phyloP scores from a whole-genome alignment of 30 jellyfish, hydroid and myxozoan genomes.

The Euphysa ruthae region DNA sequence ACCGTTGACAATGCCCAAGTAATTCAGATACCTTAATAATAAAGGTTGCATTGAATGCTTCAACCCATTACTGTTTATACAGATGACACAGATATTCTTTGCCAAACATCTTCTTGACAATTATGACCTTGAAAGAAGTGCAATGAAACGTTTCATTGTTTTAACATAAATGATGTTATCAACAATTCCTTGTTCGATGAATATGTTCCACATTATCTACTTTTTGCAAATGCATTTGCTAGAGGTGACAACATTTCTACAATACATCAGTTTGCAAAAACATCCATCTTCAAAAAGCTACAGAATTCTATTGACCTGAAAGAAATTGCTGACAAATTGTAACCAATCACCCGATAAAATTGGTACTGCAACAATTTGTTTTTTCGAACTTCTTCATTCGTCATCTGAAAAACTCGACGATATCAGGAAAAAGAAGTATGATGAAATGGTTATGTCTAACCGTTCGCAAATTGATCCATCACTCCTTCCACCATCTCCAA shows the following conservation, averaged over 20 bases:
- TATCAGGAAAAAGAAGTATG: slow-evolving; percentile 21
- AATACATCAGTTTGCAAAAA: too few relatives aligned
- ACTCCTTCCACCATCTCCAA: slow-evolving; percentile 36
- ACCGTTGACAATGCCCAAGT: slow-evolving; percentile 30
- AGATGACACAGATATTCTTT: slow-evolving; percentile 8
- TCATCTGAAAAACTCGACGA: slow-evolving; percentile 8
- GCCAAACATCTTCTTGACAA: slow-evolving; percentile 22
- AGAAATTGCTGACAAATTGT: too few relatives aligned
- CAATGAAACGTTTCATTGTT: not conserved
- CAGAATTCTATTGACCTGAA: too few relatives aligned
- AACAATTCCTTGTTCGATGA: too few relatives aligned
- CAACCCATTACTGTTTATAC: slow-evolving; percentile 1
- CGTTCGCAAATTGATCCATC: slow-evolving; percentile 28
- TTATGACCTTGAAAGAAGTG: slow-evolving; percentile 13
- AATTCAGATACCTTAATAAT: slow-evolving; percentile 16
- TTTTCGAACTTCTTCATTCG: slow-evolving; percentile 20
- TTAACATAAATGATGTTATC: not conserved
- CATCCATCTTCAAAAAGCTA: too few relatives aligned
- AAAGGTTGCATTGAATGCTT: not conserved
- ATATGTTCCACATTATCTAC: not conserved
- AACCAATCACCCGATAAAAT: slow-evolving; percentile 15
- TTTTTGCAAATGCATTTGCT: slow-evolving; percentile 17
- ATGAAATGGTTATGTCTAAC: slow-evolving; percentile 26
- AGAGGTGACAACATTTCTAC: slow-evolving; percentile 11
- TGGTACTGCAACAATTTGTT: slow-evolving; percentile 8